Evolutionary conservation across 2,797 vertebrate genomes (phyloP), one percentile per base, ranked within the genome.

Genomic region (Huso huso): DNA sequence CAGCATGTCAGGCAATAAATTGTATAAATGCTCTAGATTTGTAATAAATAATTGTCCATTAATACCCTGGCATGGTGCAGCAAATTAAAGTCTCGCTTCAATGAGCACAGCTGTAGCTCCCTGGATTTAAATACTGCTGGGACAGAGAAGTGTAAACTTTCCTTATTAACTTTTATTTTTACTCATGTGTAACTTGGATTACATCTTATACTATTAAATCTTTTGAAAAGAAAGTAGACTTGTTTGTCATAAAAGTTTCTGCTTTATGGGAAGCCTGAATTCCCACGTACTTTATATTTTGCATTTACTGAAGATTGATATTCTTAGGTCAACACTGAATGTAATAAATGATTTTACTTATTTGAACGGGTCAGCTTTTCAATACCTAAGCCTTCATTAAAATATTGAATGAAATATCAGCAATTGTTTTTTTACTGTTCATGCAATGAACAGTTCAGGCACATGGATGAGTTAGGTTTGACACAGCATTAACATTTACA

Each of bases 31-130:
- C 81, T 87, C 83, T 81, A 77, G 82, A 92, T 92, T 88, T 93
- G 86, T 85, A 84, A 91, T 92, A 92, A 93, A 90, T 92, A 93
- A 92, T 91, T 91, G 87, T 88, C 91, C 85, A 89, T 93, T 93
- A 91, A 91, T 89, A 86, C 84, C 80, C 75, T 83, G 83, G 83
- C 87, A 61, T 86, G 84, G 83, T 86, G 86, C 82, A 83, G 88
- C 85, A 92, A 93, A 93, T 92, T 80, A 89, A 86, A 90, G 89
- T 87, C 80, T 82, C 84, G 82, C 89, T 87, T 83, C 84, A 87
- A 79, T 86, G 82, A 90, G 81, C 88, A 89, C 82, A 86, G 85
- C 83, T 85, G 84, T 81, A 87, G 80, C 81, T 53, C 55, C 12
- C 7, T 23, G 49, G 52, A 37, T n/a, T 58, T 11, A 48, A n/a